Conservation (phyloP, 2,113 vertebrate genomes). For the Syrmaticus mikado region DNA sequence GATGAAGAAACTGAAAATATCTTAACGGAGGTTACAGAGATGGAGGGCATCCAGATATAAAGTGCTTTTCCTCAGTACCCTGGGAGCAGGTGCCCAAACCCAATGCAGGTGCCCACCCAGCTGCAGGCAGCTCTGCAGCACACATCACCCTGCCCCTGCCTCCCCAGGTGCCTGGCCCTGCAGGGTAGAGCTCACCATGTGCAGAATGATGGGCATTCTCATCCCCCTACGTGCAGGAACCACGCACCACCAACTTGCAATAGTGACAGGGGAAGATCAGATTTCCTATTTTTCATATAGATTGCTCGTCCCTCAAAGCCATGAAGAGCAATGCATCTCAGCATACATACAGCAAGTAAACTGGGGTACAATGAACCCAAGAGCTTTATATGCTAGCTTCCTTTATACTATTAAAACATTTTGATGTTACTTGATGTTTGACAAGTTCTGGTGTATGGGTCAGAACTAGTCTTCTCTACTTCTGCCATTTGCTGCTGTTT, state of each 20-base stretch:
- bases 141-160: not conserved
- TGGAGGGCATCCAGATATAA: not conserved
- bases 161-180: not conserved
- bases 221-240: not conserved
- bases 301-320: not conserved
- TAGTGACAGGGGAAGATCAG: not conserved
- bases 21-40: not conserved
- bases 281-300: not conserved
- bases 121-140: not conserved
- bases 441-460: not conserved
- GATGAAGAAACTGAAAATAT: slow-evolving; percentile 4
- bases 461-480: not conserved
- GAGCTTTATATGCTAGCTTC: not conserved
- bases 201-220: not conserved
- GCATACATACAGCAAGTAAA: not conserved
- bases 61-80: not conserved
- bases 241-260: not conserved
- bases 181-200: not conserved
- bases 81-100: not conserved
- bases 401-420: not conserved
- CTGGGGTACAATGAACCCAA: not conserved
- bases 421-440: not conserved
- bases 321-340: not conserved
- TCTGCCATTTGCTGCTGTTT: not conserved
- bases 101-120: not conserved